Evolutionary conservation across 2,888 invertebrate genomes (phyloP).

Genomic region (Himalopsyche japonica): DNA sequence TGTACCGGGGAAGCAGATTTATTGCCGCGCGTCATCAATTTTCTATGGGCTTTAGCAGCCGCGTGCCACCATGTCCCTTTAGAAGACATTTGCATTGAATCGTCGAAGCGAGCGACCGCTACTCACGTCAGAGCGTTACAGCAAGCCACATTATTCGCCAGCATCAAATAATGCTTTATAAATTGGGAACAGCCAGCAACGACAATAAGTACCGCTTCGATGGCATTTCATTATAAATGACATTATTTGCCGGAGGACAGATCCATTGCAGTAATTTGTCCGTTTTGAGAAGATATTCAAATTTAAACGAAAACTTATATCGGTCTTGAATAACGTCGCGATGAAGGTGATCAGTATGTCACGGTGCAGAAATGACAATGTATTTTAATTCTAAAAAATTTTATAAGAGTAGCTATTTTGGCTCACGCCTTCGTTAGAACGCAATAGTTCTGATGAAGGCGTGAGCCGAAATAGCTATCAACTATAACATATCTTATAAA

Average conservation of each 20-base stretch:
- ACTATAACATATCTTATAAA: no score
- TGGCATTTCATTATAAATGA: neutral
- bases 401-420: no score
- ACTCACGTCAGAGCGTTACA: neutral
- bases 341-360: no score
- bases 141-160: neutral
- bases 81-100: conserved; percentile 41
- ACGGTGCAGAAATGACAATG: no score
- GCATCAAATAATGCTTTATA: neutral
- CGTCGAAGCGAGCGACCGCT: conserved; percentile 17
- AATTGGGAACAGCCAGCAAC: neutral
- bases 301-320: neutral
- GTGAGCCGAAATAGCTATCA: no score
- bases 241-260: neutral
- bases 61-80: conserved; percentile 18
- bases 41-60: conserved; percentile 11
- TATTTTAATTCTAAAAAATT: no score
- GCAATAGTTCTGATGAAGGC: no score
- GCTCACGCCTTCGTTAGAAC: no score
- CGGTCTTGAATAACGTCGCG: no score
- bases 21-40: conserved; percentile 23
- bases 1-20: conserved; percentile 17
- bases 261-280: neutral
- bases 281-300: neutral
- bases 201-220: neutral